Conservation (phyloP, 2,888 invertebrate species). For the Tholera decimalis region DNA sequence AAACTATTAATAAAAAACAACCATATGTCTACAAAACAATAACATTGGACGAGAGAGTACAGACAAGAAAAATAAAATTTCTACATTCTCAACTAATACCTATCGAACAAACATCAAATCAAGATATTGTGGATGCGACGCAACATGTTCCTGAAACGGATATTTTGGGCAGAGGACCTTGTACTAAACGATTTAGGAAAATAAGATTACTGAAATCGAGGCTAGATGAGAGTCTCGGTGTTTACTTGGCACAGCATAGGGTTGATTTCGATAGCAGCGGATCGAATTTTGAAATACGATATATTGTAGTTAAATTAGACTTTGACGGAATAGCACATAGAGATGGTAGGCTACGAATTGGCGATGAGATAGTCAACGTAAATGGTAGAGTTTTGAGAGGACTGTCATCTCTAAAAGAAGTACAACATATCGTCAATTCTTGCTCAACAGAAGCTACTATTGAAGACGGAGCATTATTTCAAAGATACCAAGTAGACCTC, state of each 20-base stretch:
- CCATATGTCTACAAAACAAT: slow-evolving; percentile 88
- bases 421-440: slow-evolving; percentile 91
- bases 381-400: slow-evolving; percentile 96
- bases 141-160: slow-evolving; percentile 80
- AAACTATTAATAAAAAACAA: slow-evolving; percentile 84
- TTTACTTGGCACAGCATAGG: slow-evolving; percentile 93
- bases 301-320: slow-evolving; percentile 92
- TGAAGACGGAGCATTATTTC: slow-evolving; percentile 82
- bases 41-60: slow-evolving; percentile 88
- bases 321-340: slow-evolving; percentile 93
- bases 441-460: slow-evolving; percentile 87
- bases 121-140: slow-evolving; percentile 77
- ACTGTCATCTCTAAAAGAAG: slow-evolving; percentile 93
- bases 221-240: slow-evolving; percentile 93
- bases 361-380: slow-evolving; percentile 97
- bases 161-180: slow-evolving; percentile 91
- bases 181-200: slow-evolving; percentile 92
- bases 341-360: slow-evolving; percentile 95
- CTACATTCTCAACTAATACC: slow-evolving; percentile 86
- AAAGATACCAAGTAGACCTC: slow-evolving; percentile 91
- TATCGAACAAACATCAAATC: slow-evolving; percentile 78
- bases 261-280: slow-evolving; percentile 88
- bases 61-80: slow-evolving; percentile 89
- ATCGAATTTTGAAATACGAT: slow-evolving; percentile 92
- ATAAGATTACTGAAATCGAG: slow-evolving; percentile 93